Percentiles rank a stretch among this genome's conserved stretches.
phyloP scores from a whole-genome alignment of 2,888 invertebrate genomes.

The Ophraella communa region DNA sequence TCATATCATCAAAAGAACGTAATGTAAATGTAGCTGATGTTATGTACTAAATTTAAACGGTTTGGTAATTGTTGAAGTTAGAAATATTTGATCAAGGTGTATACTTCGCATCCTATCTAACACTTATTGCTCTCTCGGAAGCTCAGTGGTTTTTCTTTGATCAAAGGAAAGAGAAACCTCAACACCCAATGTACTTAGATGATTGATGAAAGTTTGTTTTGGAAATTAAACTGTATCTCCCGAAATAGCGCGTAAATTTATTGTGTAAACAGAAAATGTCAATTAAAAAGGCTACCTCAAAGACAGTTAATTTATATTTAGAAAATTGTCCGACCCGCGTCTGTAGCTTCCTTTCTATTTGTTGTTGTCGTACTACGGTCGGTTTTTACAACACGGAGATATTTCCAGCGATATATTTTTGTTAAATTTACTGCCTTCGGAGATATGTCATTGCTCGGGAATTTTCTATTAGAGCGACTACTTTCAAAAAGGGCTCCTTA shows the following conservation, averaged over 20 bases:
- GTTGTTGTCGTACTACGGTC: too few species aligned
- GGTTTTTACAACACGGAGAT: slow-evolving; percentile 31
- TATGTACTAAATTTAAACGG: too few species aligned
- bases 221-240: slow-evolving; percentile 36
- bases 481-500: slow-evolving; percentile 19
- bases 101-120: slow-evolving; percentile 6
- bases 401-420: slow-evolving; percentile 34
- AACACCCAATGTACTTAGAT: slow-evolving; percentile 26
- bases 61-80: too few species aligned
- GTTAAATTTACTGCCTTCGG: slow-evolving; percentile 30
- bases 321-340: slow-evolving; percentile 33
- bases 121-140: slow-evolving; percentile 13
- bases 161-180: slow-evolving; percentile 23
- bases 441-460: slow-evolving; percentile 25
- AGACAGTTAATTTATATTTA: slow-evolving; percentile 38
- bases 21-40: too few species aligned
- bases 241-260: slow-evolving; percentile 38
- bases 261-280: slow-evolving; percentile 40
- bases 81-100: too few species aligned
- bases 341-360: slow-evolving; percentile 32
- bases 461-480: slow-evolving; percentile 24
- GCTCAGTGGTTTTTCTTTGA: slow-evolving; percentile 21
- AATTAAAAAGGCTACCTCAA: slow-evolving; percentile 39
- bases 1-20: too few species aligned
- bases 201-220: slow-evolving; percentile 36